These are phyloP conservation scores for Oncorhynchus mykiss DNA, from an alignment of 2,113 vertebrate species.

Conservation along the genomic window DNA sequence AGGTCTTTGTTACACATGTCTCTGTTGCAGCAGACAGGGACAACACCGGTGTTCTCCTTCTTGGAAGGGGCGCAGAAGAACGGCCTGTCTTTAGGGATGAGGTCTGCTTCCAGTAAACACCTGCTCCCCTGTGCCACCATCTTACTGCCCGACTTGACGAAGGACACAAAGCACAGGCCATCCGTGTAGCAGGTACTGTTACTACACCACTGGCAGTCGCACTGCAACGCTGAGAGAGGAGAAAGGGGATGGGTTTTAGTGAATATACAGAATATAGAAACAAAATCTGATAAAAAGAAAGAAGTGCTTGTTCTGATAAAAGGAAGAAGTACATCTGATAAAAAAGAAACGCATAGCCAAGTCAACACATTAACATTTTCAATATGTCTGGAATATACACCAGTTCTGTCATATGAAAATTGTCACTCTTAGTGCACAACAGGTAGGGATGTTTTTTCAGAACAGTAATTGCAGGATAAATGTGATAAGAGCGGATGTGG, in stretches of 20 bases:
- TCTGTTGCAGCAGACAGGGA: slow-evolving; percentile 74
- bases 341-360: too few relatives aligned
- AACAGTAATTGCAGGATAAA: not conserved
- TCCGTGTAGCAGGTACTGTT: slow-evolving; percentile 85
- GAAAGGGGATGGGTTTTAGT: not conserved
- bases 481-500: not conserved
- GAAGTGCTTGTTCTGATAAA: too few relatives aligned
- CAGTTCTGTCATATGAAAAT: too few relatives aligned
- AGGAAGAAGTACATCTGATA: too few relatives aligned
- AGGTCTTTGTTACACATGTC: slow-evolving; percentile 79
- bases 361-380: too few relatives aligned
- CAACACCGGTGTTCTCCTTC: slow-evolving; percentile 57
- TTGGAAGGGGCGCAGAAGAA: slow-evolving; percentile 80
- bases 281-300: too few relatives aligned
- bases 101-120: slow-evolving; percentile 75
- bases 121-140: slow-evolving; percentile 70
- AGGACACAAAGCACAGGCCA: slow-evolving; percentile 79
- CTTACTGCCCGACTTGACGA: slow-evolving; percentile 72
- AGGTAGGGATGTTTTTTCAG: not conserved
- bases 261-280: not conserved
- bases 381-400: too few relatives aligned
- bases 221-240: slow-evolving; percentile 72
- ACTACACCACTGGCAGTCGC: slow-evolving; percentile 81
- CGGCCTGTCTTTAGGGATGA: slow-evolving; percentile 81
- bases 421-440: too few relatives aligned